Conservation (phyloP, 2,113 vertebrate species). For the Urocynchramus pylzowi region DNA sequence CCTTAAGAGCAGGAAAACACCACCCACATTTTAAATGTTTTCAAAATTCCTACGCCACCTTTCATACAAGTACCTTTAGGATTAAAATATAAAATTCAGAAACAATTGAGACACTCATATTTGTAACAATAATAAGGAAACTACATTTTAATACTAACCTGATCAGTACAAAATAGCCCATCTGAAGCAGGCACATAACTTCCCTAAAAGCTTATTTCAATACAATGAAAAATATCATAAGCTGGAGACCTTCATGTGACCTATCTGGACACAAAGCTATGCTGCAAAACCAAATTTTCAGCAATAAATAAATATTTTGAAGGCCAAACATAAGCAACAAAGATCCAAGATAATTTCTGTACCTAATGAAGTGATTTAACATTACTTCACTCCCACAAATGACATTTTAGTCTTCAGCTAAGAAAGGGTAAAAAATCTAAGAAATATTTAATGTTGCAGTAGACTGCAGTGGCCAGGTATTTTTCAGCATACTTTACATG, state of each 20-base stretch:
- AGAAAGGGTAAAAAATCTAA: background rate
- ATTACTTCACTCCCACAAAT: background rate
- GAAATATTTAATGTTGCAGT: background rate
- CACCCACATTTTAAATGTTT: background rate
- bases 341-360: background rate
- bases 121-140: background rate
- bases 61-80: background rate
- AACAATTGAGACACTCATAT: background rate
- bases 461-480: background rate
- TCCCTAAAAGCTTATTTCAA: background rate
- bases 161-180: background rate
- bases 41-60: background rate
- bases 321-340: background rate
- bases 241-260: background rate
- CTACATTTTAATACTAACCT: background rate
- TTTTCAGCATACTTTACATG: background rate
- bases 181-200: background rate
- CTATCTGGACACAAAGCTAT: background rate
- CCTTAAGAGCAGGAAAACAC: background rate
- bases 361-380: background rate
- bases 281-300: background rate
- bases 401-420: background rate
- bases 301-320: background rate
- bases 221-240: rapidly evolving
- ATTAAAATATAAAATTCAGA: background rate